phyloP scores from a whole-genome alignment of 2,113 vertebrate species.

The Apodemus speciosus region DNA sequence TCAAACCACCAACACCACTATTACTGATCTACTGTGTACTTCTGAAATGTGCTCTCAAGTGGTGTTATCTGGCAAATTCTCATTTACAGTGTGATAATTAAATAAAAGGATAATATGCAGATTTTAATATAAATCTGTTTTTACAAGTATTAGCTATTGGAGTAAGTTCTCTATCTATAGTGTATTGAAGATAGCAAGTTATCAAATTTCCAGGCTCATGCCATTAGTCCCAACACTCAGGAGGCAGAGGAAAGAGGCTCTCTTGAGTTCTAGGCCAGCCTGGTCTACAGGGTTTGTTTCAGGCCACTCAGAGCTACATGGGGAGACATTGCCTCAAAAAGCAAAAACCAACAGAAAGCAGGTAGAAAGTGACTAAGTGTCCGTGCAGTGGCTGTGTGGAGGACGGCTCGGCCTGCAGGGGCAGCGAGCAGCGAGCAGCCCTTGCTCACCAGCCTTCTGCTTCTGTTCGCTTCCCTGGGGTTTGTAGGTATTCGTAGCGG shows the following conservation, averaged over 20 bases:
- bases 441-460: background rate
- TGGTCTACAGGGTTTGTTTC: background rate
- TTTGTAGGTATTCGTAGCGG: background rate
- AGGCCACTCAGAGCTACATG: background rate
- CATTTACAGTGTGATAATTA: conserved; percentile 46
- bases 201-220: background rate
- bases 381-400: background rate
- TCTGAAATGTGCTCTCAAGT: background rate
- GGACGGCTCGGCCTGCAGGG: background rate
- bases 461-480: background rate
- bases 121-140: conserved; percentile 16
- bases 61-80: conserved; percentile 40
- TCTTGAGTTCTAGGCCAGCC: background rate
- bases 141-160: conserved; percentile 32
- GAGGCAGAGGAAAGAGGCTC: too few species aligned
- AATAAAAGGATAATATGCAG: conserved; percentile 2
- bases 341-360: background rate
- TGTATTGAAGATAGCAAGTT: conserved; percentile 43
- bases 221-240: background rate
- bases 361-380: conserved; percentile 9
- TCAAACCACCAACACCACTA: background rate
- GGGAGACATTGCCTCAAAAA: background rate
- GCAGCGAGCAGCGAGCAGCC: background rate
- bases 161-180: conserved; percentile 22
- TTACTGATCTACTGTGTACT: background rate